Evolutionary conservation across 2,797 vertebrate genomes (phyloP), one percentile per base, ranked within the genome.

Genomic region (Enteromius paludinosus): DNA sequence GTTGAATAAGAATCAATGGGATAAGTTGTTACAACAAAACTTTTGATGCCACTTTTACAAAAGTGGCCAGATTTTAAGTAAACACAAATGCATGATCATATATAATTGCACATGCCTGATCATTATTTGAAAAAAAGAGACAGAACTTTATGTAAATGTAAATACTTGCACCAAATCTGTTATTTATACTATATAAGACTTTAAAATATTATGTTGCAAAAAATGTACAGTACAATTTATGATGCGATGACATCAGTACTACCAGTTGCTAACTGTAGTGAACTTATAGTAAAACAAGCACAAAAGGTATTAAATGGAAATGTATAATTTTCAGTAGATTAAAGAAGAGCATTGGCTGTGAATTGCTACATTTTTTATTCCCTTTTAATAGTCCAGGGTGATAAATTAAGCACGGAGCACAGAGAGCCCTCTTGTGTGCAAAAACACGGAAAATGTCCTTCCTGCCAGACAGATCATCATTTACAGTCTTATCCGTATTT

Each of bases 391-490:
- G 72, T 47, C 43, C 23, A 76, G 59, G 73, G 54, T 86, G 83
- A 85, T 82, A 74, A 81, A 86, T 75, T 59, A 17, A 61, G 76
- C 76, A 81, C 69, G 83, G 23, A 70, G 79, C 75, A 81, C 69
- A 81, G 79, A 79, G 52, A 74, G 78, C 49, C 64, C 64, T 83
- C 65, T 62, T 71, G 56, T 86, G 62, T 65, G 41, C 79, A 52
- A 47, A 84, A 59, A 82, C 38, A 85, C 43, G 69, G 81, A 88
- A 86, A 88, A 76, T 61, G n/a, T 78, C 54, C 14, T 47, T 30
- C 56, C 25, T 66, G 87, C 87, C 87, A 85, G 64, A 83, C 38
- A 61, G 69, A 78, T 78, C 81, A 61, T 74, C 25, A 65, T 82
- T 68, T 69, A 71, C 28, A 56, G 49, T 78, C 43, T 72, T 28